These are phyloP conservation scores for Xyliphius kryptos DNA, from an alignment of 2,113 vertebrate species.

Conservation along the genomic window DNA sequence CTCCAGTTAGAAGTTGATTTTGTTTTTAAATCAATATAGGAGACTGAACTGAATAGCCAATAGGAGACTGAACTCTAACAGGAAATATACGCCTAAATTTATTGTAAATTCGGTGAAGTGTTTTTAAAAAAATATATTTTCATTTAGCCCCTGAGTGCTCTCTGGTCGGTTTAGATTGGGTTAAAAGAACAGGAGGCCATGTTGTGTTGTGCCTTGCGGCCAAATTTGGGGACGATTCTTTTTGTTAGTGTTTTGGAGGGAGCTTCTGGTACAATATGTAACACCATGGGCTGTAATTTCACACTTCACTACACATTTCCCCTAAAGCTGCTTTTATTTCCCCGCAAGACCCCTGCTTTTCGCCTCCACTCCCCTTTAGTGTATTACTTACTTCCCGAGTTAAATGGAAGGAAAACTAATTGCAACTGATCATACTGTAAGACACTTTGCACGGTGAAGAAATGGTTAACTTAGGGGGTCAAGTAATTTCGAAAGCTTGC, in stretches of 20 bases:
- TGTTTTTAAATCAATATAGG: too few species aligned
- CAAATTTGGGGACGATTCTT: slow-evolving; percentile 80
- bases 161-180: slow-evolving; percentile 39
- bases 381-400: slow-evolving; percentile 72
- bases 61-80: slow-evolving; percentile 1
- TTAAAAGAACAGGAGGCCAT: slow-evolving; percentile 49
- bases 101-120: slow-evolving; percentile 3
- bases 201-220: slow-evolving; percentile 73
- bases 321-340: slow-evolving; percentile 94
- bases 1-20: too few species aligned
- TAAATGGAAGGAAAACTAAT: slow-evolving; percentile 62
- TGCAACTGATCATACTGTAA: slow-evolving; percentile 39
- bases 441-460: slow-evolving; percentile 18
- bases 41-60: neutral
- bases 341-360: slow-evolving; percentile 82
- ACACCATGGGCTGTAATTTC: slow-evolving; percentile 99
- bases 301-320: slow-evolving; percentile 94
- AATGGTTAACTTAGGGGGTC: neutral
- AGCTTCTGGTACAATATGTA: slow-evolving; percentile 99
- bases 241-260: slow-evolving; percentile 71
- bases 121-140: slow-evolving; percentile 4
- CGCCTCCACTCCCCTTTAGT: slow-evolving; percentile 71
- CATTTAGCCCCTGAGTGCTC: slow-evolving; percentile 36
- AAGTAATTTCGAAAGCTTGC: neutral
- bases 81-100: neutral